Evolutionary conservation across 2,797 vertebrate genomes (phyloP), one percentile per base, ranked within the genome.

Genomic region (Sebastes dallii): DNA sequence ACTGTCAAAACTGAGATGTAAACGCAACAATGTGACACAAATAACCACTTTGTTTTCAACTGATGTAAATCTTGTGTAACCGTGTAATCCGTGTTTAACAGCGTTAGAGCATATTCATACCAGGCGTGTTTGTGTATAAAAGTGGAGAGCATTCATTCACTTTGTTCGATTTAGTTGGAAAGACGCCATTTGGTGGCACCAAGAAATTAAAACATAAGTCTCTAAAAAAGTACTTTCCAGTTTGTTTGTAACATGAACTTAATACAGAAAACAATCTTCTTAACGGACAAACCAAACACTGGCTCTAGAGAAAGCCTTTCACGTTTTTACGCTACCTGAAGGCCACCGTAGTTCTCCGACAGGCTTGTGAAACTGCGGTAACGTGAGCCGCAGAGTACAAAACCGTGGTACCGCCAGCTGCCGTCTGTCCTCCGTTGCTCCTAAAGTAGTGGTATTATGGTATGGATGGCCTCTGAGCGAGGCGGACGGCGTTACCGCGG

Each of bases 1-100:
- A 83, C 81, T 83, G 88, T 91, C 81, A 88, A 86, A 88, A 85
- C 77, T 72, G 62, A 61, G 66, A 80, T 80, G 69, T 75, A 73
- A 89, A 81, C 80, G 75, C 81, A 85, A 89, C 84, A 90, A 79
- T 83, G 72, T 66, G 72, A 81, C 85, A 85, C 67, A 87, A 88
- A 91, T 76, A 81, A 20, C 27, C 42, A 20, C 80, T 86, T 80
- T 80, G 59, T 83, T 84, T 60, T 59, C 60, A 79, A 25, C 5
- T 46, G 54, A 75, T 72, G 62, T 69, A 80, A 86, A 83, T 84
- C 72, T 68, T 36, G 42, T 39, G 61, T 64, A 77, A 80, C 16
- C 2, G 7, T 65, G 32, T 78, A 84, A 90, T 82, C 52, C 50
- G n/a, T 60, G 64, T 54, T 58, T 34, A 52, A 59, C 66, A 59